Base-by-base conservation (phyloP, 2,888 invertebrate species). In the Agonopterix heracliana region DNA sequence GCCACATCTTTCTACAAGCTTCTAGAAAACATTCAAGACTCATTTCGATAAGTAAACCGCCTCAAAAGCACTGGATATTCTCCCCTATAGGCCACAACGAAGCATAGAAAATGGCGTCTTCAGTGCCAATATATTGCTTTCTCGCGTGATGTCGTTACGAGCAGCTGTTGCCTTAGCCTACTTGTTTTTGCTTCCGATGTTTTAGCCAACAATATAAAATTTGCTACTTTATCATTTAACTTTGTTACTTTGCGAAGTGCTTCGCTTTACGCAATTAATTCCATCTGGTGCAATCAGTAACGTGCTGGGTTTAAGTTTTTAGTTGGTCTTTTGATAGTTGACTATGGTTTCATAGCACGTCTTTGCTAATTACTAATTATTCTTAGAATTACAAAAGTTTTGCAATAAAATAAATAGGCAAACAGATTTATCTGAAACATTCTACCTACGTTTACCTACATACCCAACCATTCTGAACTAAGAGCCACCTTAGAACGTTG, bases 101-200 rank as follows among this genome's bases (percentile, higher is more conserved):
- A 67, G 65, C 68, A 72, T 68, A 64, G 73, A 73, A 78, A 77
- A 82, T 76, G 76, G 79, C 79, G 74, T 83, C 81, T 85, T 81
- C 72, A 66, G 66, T 71, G 68, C 77, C 85, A 74, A 85, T 84
- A 86, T 87, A 87, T 87, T 79, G 83, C 81, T 78, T 79, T 72
- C 77, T 84, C 78, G 83, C 85, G 85, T 87, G 86, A 78, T 68
- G 79, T 87, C 86, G 84, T 87, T 87, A 84, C 67, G 55, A 55
- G 63, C 87, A 87, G 81, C 84, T 85, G 87, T 72, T 77, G 66
- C 65, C 63, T 47, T 63, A 66, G 69, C 78, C 74, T 71, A 76
- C 78, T 76, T 75, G 79, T 82, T 81, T 80, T 81, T 78, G 72
- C 71, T 54, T 56, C 59, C 74, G 61, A 76, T 75, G 71, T 74